Conservation (phyloP, 2,113 vertebrate genomes). For the Neolamprologus falcicula region DNA sequence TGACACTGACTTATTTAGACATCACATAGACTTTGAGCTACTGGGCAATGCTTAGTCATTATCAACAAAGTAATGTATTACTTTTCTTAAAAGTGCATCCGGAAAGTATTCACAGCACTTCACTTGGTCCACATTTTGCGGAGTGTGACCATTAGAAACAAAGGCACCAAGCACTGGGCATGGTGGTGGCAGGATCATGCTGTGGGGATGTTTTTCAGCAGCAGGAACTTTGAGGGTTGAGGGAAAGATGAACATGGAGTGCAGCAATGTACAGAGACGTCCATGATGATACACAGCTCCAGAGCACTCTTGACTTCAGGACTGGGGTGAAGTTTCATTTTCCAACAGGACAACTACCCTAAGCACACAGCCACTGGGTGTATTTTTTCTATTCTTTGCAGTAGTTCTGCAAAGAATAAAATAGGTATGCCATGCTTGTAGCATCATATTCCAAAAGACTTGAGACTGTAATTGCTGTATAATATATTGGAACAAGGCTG, state of each 20-base stretch:
- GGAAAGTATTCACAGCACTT: neutral
- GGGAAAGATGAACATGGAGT: neutral
- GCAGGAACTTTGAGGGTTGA: neutral
- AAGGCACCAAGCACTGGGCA: neutral
- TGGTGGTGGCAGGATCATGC: neutral
- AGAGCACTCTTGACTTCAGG: neutral
- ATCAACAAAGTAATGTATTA: neutral
- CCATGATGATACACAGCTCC: neutral
- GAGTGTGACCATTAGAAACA: neutral
- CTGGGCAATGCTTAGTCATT: neutral
- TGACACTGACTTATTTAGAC: neutral
- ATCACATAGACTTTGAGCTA: neutral
- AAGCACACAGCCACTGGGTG: neutral
- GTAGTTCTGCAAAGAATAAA: neutral
- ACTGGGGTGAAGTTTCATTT: neutral
- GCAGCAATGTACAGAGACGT: neutral
- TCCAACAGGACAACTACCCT: neutral
- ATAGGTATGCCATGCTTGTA: neutral
- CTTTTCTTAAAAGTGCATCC: neutral
- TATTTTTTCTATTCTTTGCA: neutral
- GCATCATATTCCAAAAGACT: neutral
- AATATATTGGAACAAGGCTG: neutral
- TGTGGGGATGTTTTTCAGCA: neutral
- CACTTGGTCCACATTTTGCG: neutral
- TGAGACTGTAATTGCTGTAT: neutral